Evolutionary conservation across 2,113 vertebrate genomes (phyloP).

Genomic region (Pholis gunnellus): DNA sequence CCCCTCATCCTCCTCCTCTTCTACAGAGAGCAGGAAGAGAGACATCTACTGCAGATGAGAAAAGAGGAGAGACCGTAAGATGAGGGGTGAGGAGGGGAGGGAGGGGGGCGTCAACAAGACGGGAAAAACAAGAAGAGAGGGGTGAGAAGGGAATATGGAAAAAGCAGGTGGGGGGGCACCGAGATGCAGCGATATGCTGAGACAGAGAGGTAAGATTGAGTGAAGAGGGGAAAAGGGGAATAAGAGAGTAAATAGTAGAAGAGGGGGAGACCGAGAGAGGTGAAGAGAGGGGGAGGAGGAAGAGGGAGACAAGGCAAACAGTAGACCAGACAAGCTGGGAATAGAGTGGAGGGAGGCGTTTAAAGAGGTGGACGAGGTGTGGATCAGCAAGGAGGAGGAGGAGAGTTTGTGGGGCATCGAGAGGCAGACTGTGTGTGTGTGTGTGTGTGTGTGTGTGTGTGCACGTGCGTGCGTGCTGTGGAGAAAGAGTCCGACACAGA

Average conservation of each 20-base stretch:
- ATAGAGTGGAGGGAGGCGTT: slow-evolving; percentile 47
- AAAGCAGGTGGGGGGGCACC: neutral
- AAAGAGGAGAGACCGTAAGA: slow-evolving; percentile 8
- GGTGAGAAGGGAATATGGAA: slow-evolving; percentile 22
- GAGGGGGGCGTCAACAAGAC: slow-evolving; percentile 35
- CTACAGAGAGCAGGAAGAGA: slow-evolving; percentile 32
- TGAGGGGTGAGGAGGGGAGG: slow-evolving; percentile 1
- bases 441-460: slow-evolving; percentile 32
- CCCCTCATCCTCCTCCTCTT: slow-evolving; percentile 10
- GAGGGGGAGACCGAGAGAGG: neutral
- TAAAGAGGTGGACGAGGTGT: slow-evolving; percentile 55
- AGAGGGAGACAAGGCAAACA: slow-evolving; percentile 48
- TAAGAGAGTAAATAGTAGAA: slow-evolving; percentile 37
- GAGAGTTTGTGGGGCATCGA: neutral
- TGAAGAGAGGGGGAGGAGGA: slow-evolving; percentile 24
- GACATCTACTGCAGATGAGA: slow-evolving; percentile 26
- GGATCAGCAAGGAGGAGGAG: slow-evolving; percentile 31
- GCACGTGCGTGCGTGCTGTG: slow-evolving; percentile 2
- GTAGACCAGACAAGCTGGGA: slow-evolving; percentile 44
- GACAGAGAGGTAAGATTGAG: slow-evolving; percentile 42
- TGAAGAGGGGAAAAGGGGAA: slow-evolving; percentile 34
- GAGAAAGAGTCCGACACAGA: slow-evolving; percentile 59
- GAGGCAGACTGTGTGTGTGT: slow-evolving; percentile 18
- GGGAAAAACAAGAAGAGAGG: slow-evolving; percentile 23
- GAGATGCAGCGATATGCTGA: slow-evolving; percentile 19